Evolutionary conservation across 92 coral and sea anemone species (phyloP).

Genomic region (Montipora capitata): DNA sequence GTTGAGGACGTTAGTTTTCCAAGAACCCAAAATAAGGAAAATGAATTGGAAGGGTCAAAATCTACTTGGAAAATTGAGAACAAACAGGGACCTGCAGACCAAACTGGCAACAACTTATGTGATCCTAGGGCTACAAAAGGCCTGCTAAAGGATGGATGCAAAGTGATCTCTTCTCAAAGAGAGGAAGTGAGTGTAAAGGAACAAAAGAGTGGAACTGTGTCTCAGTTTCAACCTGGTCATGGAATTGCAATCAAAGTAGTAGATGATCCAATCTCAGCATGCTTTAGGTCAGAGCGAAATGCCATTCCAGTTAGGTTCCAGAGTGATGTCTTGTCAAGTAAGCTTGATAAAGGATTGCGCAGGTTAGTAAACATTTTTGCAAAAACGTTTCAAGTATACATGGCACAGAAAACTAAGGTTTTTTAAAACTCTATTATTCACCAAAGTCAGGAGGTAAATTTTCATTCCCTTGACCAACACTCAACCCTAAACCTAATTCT

Average conservation of each 20-base stretch:
- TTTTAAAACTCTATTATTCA: too few species aligned
- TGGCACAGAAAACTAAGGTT: too few species aligned
- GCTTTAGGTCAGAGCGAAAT: slow-evolving; percentile 25
- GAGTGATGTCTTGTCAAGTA: slow-evolving; percentile 6
- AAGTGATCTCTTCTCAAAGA: not conserved
- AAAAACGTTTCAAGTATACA: not conserved
- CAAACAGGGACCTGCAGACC: not conserved
- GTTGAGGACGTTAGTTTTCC: not conserved
- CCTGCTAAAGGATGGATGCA: not conserved
- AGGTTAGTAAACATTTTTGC: slow-evolving; percentile 6
- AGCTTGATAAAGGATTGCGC: slow-evolving; percentile 3
- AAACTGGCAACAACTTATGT: slow-evolving; percentile 39
- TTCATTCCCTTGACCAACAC: too few species aligned
- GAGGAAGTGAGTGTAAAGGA: not conserved
- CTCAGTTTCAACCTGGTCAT: slow-evolving; percentile 15
- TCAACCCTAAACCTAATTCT: too few species aligned
- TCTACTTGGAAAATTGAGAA: not conserved
- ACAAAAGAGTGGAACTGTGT: not conserved
- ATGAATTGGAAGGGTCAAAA: slow-evolving; percentile 20
- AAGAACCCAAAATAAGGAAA: not conserved
- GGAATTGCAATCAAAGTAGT: slow-evolving; percentile 10
- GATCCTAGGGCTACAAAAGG: slow-evolving; percentile 7
- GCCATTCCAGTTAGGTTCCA: not conserved
- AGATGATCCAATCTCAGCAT: slow-evolving; percentile 3
- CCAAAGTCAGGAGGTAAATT: too few species aligned